phyloP scores from a whole-genome alignment of 92 coral and sea anemone species.

The Palythoa grandis region DNA sequence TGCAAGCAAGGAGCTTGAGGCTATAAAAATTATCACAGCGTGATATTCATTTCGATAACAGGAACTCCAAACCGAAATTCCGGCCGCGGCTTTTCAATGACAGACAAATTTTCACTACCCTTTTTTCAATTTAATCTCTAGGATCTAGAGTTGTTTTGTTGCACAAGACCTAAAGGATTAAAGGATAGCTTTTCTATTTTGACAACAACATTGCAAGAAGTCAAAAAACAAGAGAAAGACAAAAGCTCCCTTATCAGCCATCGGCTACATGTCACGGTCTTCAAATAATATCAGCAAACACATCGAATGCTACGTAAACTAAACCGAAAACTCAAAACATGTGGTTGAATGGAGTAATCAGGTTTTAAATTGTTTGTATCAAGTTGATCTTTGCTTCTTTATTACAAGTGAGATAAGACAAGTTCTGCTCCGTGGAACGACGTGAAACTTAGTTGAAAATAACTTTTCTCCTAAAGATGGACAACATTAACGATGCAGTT shows the following conservation, averaged over 20 bases:
- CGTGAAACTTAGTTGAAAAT: not conserved
- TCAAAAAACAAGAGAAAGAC: not conserved
- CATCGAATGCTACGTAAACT: not conserved
- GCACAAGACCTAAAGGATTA: not conserved
- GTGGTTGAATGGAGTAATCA: too few species aligned
- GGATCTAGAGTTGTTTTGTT: not conserved
- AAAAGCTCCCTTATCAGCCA: conserved; percentile 2
- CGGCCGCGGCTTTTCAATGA: not conserved
- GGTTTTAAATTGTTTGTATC: too few species aligned
- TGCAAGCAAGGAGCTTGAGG: conserved; percentile 8
- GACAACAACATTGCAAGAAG: not conserved
- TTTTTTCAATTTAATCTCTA: not conserved
- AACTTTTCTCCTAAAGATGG: too few species aligned
- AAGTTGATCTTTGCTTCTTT: too few species aligned
- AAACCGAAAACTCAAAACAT: too few species aligned
- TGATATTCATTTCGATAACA: not conserved
- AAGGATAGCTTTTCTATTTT: not conserved
- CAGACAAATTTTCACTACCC: not conserved
- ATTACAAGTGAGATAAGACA: too few species aligned
- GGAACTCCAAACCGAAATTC: not conserved
- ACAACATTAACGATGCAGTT: not conserved
- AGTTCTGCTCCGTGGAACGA: not conserved
- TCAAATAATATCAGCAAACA: not conserved
- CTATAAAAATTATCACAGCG: conserved; percentile 25
- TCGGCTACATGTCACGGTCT: conserved; percentile 18